Base-by-base conservation (phyloP, 2,888 invertebrate species). In the Cosmia pyralina region DNA sequence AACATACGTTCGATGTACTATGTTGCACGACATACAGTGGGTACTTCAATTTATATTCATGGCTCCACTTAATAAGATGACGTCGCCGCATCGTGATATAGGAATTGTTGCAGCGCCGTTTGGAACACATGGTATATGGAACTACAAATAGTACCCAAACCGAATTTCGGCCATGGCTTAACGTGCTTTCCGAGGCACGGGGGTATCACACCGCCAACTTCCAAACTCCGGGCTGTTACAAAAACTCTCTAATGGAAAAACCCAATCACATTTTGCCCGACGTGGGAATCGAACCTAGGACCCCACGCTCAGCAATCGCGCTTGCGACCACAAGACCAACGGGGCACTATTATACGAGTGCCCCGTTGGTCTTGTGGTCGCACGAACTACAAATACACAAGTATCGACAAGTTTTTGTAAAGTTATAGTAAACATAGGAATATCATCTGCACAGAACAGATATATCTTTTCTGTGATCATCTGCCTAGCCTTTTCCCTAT, bases 1-100 rank as follows among this genome's bases (percentile, higher is more conserved):
- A 38, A 50, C 19, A 15, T 34, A 62, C 53, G 2, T 34, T 57
- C 2, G 0, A 41, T 48, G 13, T 44, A 19, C 11, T 41, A 46
- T 44, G 28, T 44, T 28, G 13, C 22, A 44, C 17, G 15, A 46
- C 19, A n/a, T 22, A 55, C 15, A 1, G 52, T 19, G 15, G 2
- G 48, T 22, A 44, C 13, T 28, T 22, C 34, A 57, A n/a, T 55
- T 48, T 48, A 48, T 48, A 34, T 72, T 57, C 15, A 72, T 50
- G 5, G 48, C 8, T 15, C n/a, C 38, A 53, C 15, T n/a, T 67
- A n/a, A n/a, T 62, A 63, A 62, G 7, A 34, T 62, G 7, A 34
- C 2, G 44, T 62, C 46, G 28, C 28, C 28, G 28, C 28, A 28
- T 28, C 28, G 11, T 63, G 46, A 17, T 22, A 22, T 46, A 62